Evolutionary conservation across 2,113 vertebrate species (phyloP).

Genomic region (Petrocephalus microphthalmus): DNA sequence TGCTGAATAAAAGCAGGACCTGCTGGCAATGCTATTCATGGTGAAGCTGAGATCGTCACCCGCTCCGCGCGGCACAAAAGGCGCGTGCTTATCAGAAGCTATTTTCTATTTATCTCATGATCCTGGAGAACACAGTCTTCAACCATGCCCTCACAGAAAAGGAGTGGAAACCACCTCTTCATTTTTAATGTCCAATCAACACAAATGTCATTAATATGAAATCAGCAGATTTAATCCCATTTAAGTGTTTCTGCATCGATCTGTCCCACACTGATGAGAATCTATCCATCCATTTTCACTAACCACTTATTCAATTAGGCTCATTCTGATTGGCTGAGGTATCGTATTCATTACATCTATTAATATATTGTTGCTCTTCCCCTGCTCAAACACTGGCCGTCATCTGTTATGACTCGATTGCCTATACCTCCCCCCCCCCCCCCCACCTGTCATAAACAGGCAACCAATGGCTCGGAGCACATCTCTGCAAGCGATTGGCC

Average conservation of each 20-base stretch:
- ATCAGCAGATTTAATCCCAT: background rate
- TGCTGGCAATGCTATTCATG: background rate
- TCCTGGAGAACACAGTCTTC: too few relatives aligned
- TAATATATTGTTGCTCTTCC: background rate
- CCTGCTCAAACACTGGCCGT: background rate
- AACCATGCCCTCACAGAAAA: background rate
- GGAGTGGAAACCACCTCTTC: background rate
- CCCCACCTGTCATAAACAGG: background rate
- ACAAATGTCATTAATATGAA: background rate
- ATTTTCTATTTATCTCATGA: background rate
- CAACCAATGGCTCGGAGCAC: background rate
- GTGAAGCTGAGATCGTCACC: background rate
- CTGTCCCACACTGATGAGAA: background rate
- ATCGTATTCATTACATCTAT: background rate
- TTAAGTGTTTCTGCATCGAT: background rate
- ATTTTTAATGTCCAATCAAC: background rate
- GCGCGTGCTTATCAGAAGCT: background rate
- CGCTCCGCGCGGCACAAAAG: background rate
- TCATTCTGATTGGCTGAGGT: background rate
- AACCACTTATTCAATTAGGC: background rate
- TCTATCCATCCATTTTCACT: background rate
- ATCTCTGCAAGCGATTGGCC: background rate
- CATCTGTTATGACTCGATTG: background rate
- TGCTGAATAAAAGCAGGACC: too few relatives aligned
- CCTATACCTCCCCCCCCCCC: background rate